Percentiles rank a stretch among this genome's conserved stretches.
phyloP scores from a whole-genome alignment of 23 tunicate genomes.

The Aplidium turbinatum region DNA sequence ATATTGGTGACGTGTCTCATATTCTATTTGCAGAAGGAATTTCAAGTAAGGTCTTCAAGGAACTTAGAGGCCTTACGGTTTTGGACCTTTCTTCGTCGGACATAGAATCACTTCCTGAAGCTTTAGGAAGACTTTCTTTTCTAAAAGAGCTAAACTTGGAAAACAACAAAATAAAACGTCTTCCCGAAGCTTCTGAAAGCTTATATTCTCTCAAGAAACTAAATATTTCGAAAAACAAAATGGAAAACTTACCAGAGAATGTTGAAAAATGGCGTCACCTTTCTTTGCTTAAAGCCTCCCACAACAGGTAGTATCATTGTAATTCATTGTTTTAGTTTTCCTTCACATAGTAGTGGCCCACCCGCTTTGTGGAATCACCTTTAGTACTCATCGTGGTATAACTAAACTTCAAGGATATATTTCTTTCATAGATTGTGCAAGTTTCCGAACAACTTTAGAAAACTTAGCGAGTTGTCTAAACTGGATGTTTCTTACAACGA shows the following conservation, averaged over 20 bases:
- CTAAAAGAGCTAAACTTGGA: constrained; percentile 58
- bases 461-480: constrained; percentile 36
- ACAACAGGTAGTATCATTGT: constrained; percentile 86
- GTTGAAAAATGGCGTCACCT: constrained; percentile 69
- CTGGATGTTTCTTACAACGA: constrained; percentile 66
- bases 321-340: too few species aligned
- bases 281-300: constrained; percentile 42
- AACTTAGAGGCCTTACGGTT: constrained; percentile 52
- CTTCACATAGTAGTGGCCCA: too few species aligned
- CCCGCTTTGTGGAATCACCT: too few species aligned
- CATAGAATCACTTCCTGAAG: constrained; percentile 75
- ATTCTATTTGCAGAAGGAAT: constrained; percentile 69
- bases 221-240: constrained; percentile 58
- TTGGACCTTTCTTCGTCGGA: constrained; percentile 76
- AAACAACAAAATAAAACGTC: constrained; percentile 48
- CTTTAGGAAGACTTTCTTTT: constrained; percentile 61
- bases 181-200: constrained; percentile 59
- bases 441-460: constrained; percentile 40
- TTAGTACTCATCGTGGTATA: too few species aligned
- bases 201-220: constrained; percentile 48
- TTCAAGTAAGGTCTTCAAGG: constrained; percentile 61
- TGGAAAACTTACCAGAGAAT: constrained; percentile 52
- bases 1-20: too few species aligned
- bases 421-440: constrained; percentile 27
- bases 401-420: too few species aligned